Percentiles rank a stretch among this genome's conserved stretches.
Evolutionary conservation across 2,888 invertebrate species (phyloP).

Genomic region (Mimumesa dahlbomi): DNA sequence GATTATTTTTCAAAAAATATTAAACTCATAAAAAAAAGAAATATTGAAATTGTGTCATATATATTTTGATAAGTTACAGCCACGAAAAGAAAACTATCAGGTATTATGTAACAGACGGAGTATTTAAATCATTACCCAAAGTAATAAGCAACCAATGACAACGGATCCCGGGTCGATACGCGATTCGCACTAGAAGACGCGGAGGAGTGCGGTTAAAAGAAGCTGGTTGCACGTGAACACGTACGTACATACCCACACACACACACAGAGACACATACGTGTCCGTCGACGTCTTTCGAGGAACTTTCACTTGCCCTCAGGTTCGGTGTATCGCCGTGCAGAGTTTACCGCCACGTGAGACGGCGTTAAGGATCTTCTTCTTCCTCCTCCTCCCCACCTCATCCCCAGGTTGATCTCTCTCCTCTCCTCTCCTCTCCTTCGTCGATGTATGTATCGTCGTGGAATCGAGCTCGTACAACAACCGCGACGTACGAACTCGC

Average conservation of each 20-base stretch:
- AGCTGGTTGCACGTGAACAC: neutral
- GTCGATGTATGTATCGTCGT: neutral
- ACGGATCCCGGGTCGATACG: too few species aligned
- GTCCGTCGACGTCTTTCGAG: constrained; percentile 62
- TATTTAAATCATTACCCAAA: too few species aligned
- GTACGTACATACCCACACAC: neutral
- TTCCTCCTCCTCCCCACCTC: constrained; percentile 33
- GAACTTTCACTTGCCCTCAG: constrained; percentile 76
- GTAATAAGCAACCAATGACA: too few species aligned
- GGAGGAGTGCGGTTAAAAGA: too few species aligned
- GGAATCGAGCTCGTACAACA: constrained; percentile 17
- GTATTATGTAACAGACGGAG: too few species aligned
- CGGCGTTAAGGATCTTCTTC: constrained; percentile 69
- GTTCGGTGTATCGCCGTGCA: constrained; percentile 64
- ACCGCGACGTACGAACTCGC: neutral
- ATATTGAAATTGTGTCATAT: too few species aligned
- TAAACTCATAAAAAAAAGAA: too few species aligned
- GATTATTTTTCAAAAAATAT: too few species aligned
- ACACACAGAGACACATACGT: constrained; percentile 32
- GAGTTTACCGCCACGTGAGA: constrained; percentile 68
- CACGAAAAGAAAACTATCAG: too few species aligned
- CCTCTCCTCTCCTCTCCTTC: constrained; percentile 16
- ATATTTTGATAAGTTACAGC: too few species aligned
- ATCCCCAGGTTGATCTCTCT: neutral
- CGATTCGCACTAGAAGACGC: too few species aligned